Base-by-base conservation (phyloP, 2,113 vertebrate genomes). In the Grammomys dolichurus region DNA sequence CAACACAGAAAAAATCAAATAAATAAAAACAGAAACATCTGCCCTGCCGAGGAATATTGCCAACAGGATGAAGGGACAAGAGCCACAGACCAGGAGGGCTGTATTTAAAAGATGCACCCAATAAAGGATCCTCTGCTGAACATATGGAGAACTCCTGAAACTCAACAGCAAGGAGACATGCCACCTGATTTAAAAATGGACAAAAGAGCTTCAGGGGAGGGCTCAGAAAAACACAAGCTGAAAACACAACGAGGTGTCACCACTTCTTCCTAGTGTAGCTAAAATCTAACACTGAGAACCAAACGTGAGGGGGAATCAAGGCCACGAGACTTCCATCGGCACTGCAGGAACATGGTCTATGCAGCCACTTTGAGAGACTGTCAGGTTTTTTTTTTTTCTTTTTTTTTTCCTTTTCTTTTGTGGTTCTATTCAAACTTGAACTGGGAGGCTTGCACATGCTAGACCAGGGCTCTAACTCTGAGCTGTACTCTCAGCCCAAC, bases 121-220 rank as follows among this genome's bases (percentile, higher is more conserved):
- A 82, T 43, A 82, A 91, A 89, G 76, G 46, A 17, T 24, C 48
- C 1, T 60, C n/a, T 67, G 36, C 72, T n/a, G 46, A 85, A 87
- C 28, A 89, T 1, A 90, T 40, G 51, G 46, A 78, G 9, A 92
- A 72, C 51, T 67, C 85, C 84, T 87, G 78, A 82, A 94, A 95
- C 5, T 48, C 58, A 58, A 40, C 26, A 77, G 20, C 46, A 92
- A 70, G 84, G 78, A 85, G 80, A 81, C 16, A 17, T 31, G 56
- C 20, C 40, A 33, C 20, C 11, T 0, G 56, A 70, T 46, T 81
- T 69, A n/a, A 76, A 95, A 90, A 31, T 4, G 10, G 31, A 51
- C 82, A 36, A 16, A 90, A 58, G 70, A 91, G 89, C 65, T 63
- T 31, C 56, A 76, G 72, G 54, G 54, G 28, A 90, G 89, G 58